Evolutionary conservation across 2,113 vertebrate genomes (phyloP).

Genomic region (Xenopus tropicalis): UCB_Xtro_10.0 CM004443.2:72963001-72963500

Average conservation of each 20-base stretch:
- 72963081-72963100: constrained; percentile 6
- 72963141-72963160: constrained; percentile 3
- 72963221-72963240: not conserved
- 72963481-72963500: constrained; percentile 73
- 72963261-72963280: constrained; percentile 8
- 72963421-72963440: constrained; percentile 64
- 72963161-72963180: constrained; percentile 14
- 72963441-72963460: constrained; percentile 65
- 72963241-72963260: constrained; percentile 1
- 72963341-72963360: constrained; percentile 59
- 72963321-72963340: constrained; percentile 54
- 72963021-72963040: constrained; percentile 12
- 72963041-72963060: constrained; percentile 7
- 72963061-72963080: constrained; percentile 5
- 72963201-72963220: constrained; percentile 14
- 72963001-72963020: constrained; percentile 50
- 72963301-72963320: constrained; percentile 48
- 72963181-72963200: not conserved
- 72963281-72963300: constrained; percentile 47
- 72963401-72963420: constrained; percentile 69
- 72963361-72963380: constrained; percentile 59
- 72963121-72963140: not conserved
- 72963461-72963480: constrained; percentile 61
- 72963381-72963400: constrained; percentile 62
- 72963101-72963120: constrained; percentile 2